Evolutionary conservation across 2,113 vertebrate species (phyloP), one percentile per base, ranked within the genome.

Genomic region (Machaerirhynchus nigripectus): DNA sequence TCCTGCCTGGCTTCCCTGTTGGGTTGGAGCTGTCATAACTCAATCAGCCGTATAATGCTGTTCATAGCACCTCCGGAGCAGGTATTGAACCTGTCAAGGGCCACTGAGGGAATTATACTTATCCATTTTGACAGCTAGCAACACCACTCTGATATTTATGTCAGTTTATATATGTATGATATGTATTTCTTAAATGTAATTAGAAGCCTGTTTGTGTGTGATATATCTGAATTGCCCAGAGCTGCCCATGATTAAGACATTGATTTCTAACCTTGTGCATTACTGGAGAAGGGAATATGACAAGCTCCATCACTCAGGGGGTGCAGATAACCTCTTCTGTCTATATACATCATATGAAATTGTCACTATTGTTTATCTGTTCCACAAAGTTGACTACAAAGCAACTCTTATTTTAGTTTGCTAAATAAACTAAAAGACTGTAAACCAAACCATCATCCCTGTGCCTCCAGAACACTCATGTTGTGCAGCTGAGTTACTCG

Each of bases 1-100:
- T 97, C 98, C 97, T 97, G 94, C 94, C 97, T 91, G 13, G 96
- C 98, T 97, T 98, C 98, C 98, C 99, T 98, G 98, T 98, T 98
- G 98, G 98, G 98, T 96, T 97, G 97, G 98, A 98, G 98, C 99
- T 99, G 99, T 99, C 99, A 99, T 99, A 99, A 99, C 98, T 99
- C 99, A 99, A 99, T 99, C 99, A 99, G 98, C 98, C 98, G 98
- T 97, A 98, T 99, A 99, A 99, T 98, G 97, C 97, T 94, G 96
- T 85, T 96, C 96, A 65, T 57, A 88, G 96, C 96, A 97, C 97
- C 97, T 97, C 97, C 78, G 87, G 71, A 98, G 97, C 96, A 94
- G 97, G 97, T 97, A 98, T 97, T 96, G 96, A 98, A 97, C 97
- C 97, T 98, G 98, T 98, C 99, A 98, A 97, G 98, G 97, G 98